Percentiles rank a stretch among this genome's conserved stretches.
These are phyloP conservation scores for Drosophila sturtevanti DNA, from an alignment of 1,140 invertebrate species.

Conservation along the genomic window DNA sequence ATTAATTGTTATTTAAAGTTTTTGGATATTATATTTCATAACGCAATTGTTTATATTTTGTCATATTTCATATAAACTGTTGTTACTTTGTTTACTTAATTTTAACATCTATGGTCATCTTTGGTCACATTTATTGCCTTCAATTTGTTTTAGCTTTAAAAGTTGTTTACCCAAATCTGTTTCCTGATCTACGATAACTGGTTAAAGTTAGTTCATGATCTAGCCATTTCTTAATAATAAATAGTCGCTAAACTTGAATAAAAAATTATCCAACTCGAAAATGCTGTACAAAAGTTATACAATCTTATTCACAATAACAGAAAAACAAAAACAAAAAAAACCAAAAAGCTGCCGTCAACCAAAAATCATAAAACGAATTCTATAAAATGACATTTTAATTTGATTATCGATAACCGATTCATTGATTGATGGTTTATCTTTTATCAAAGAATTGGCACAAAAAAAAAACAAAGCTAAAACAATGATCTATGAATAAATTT, in stretches of 20 bases:
- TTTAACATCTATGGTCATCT: no score
- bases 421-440: constrained; percentile 27
- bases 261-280: background rate
- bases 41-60: no score
- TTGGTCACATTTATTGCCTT: no score
- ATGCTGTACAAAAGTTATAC: constrained; percentile 35
- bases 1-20: no score
- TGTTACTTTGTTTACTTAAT: no score
- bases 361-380: constrained; percentile 23
- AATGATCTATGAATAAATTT: constrained; percentile 39
- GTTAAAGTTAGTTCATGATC: background rate
- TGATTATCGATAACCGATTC: constrained; percentile 45
- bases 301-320: constrained; percentile 43
- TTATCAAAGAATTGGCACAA: background rate
- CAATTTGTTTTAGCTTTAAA: no score
- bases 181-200: no score
- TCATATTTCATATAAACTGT: no score
- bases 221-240: background rate
- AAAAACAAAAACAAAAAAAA: background rate
- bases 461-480: constrained; percentile 35
- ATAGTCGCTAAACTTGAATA: background rate
- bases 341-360: constrained; percentile 32
- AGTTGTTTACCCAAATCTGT: no score
- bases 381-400: background rate
- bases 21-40: no score